These are phyloP conservation scores for Stenolophus ochropezus DNA, from an alignment of 2,888 invertebrate species.

Conservation along the genomic window DNA sequence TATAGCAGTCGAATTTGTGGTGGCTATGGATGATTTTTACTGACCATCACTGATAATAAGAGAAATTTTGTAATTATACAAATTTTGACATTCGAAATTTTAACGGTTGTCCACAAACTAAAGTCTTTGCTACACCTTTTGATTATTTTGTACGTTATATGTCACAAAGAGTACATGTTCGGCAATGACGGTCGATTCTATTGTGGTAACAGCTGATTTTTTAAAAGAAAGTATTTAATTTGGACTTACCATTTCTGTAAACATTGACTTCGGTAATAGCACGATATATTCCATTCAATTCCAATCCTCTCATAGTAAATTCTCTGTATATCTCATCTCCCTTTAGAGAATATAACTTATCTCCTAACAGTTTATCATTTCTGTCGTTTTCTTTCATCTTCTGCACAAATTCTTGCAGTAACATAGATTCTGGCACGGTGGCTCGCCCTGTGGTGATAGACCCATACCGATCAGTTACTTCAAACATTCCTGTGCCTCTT, in stretches of 20 bases:
- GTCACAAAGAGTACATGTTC: too few species aligned
- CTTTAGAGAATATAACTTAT: background rate
- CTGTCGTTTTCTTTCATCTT: conserved; percentile 62
- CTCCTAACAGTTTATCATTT: background rate
- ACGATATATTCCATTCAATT: conserved; percentile 6
- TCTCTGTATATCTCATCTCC: conserved; percentile 25
- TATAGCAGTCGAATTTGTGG: too few species aligned
- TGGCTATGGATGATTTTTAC: too few species aligned
- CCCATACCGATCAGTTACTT: conserved; percentile 75
- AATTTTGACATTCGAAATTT: too few species aligned
- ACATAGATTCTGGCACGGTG: conserved; percentile 68
- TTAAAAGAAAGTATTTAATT: too few species aligned
- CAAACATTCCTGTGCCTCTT: conserved; percentile 71
- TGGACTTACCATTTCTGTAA: conserved; percentile 3
- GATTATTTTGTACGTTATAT: too few species aligned
- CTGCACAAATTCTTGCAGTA: conserved; percentile 67
- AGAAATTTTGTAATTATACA: too few species aligned
- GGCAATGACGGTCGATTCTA: background rate
- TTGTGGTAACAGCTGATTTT: background rate
- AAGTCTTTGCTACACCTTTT: too few species aligned
- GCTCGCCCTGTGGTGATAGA: conserved; percentile 79
- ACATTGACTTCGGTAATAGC: background rate
- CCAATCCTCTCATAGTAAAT: conserved; percentile 6
- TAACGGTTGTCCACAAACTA: too few species aligned
- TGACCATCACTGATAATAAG: too few species aligned